Evolutionary conservation across 2,113 vertebrate genomes (phyloP), one percentile per base, ranked within the genome.

Genomic region (Columba janthina): DNA sequence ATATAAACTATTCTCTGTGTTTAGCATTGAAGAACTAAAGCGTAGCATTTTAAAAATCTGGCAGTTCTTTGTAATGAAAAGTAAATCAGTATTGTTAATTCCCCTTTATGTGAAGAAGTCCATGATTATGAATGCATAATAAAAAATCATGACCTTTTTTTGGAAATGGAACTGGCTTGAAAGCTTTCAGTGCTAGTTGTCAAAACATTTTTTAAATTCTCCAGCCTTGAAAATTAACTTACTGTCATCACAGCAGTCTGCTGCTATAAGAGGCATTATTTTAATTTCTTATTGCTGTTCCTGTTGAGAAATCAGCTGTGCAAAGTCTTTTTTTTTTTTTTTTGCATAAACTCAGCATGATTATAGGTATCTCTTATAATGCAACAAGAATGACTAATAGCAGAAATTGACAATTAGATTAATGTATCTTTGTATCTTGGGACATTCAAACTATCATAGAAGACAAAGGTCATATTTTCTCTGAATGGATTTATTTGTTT

Each of bases 161-260:
- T 67, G 72, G 88, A 78, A 97, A 38, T 88, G 57, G 77, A 97
- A 96, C 62, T 93, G 94, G 62, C 84, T 97, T 97, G 95, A 97
- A 98, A 98, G 93, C 83, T 96, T 97, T 96, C 91, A 86, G 85
- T 96, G 87, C 44, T 97, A 70, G 79, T 93, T 98, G 97, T 98
- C 97, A 97, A 98, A 98, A 98, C 95, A 97, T 94, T 98, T 97
- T 97, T 96, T 22, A 91, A 98, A 93, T 96, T 97, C 89, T 96
- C 85, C 95, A 85, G 40, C 64, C 79, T 62, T 75, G 93, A 84
- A 98, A 98, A 98, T 97, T 95, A 97, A 51, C 93, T 97, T 96
- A 94, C 95, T 97, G 92, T 97, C 96, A 97, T 97, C 86, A 90
- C 91, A 97, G 91, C 78, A 98, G 85, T 96, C 90, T 98, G 92